Conservation (phyloP, 1,140 invertebrate species). For the Pissodes strobi region DNA sequence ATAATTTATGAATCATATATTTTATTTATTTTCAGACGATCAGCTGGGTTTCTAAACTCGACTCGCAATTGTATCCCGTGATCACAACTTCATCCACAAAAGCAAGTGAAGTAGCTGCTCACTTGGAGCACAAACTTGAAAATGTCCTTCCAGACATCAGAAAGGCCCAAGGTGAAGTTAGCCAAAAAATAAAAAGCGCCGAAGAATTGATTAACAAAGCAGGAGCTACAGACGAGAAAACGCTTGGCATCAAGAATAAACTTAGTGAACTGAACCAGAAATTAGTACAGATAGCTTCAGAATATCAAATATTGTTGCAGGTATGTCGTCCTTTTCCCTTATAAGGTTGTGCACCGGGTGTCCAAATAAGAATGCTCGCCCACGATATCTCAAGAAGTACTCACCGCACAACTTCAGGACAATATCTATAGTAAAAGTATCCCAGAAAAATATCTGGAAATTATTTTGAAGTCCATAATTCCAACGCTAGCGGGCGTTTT, state of each 20-base stretch:
- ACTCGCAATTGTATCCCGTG: constrained; percentile 76
- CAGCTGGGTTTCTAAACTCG: constrained; percentile 73
- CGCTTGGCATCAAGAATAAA: constrained; percentile 59
- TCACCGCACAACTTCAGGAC: too few relatives aligned
- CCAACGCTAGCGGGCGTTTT: too few relatives aligned
- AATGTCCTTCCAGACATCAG: constrained; percentile 66
- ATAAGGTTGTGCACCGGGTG: too few relatives aligned
- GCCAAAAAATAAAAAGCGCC: constrained; percentile 69
- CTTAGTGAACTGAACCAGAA: constrained; percentile 69
- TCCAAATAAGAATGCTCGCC: too few relatives aligned
- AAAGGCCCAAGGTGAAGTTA: constrained; percentile 71
- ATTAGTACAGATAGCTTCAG: constrained; percentile 68
- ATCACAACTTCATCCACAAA: constrained; percentile 67
- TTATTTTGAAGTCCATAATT: too few relatives aligned
- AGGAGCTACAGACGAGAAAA: constrained; percentile 47
- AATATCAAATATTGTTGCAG: constrained; percentile 76
- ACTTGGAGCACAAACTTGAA: constrained; percentile 66
- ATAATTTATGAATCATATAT: too few relatives aligned
- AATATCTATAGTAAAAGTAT: too few relatives aligned
- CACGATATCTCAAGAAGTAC: too few relatives aligned
- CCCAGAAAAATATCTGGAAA: too few relatives aligned
- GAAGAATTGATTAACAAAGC: constrained; percentile 57
- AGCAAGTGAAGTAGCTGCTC: constrained; percentile 61
- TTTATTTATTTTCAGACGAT: constrained; percentile 77
- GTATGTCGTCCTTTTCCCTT: too few relatives aligned